A percentile compares a stretch with the other conserved stretches of the same genome.
Conservation (phyloP, 2,797 vertebrate genomes). For the Telmatherina bonti region DNA sequence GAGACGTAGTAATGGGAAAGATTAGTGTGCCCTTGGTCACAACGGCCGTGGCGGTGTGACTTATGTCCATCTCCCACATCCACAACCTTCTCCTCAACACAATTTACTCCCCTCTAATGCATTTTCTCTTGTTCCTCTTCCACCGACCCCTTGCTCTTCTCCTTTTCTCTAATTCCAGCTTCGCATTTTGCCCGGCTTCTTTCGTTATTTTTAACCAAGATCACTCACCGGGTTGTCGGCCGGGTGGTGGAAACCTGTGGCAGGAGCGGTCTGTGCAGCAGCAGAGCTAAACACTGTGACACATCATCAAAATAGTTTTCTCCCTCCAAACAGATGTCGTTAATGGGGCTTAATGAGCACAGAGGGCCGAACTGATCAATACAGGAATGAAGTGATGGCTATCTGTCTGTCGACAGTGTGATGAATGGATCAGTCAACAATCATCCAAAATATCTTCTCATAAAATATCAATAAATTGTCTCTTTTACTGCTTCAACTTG, state of each 20-base stretch:
- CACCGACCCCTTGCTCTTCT: constrained; percentile 29
- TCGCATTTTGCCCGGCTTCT: constrained; percentile 14
- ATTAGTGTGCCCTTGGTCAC: constrained; percentile 99
- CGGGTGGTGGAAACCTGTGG: not conserved
- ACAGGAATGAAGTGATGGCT: constrained; percentile 20
- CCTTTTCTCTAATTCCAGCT: constrained; percentile 18
- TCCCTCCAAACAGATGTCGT: constrained; percentile 34
- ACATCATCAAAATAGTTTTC: constrained; percentile 29
- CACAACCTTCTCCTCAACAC: constrained; percentile 35
- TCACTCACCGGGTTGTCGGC: not conserved
- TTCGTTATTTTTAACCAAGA: constrained; percentile 7
- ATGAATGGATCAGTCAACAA: constrained; percentile 5
- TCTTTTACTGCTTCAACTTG: not conserved
- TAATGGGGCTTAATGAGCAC: constrained; percentile 55
- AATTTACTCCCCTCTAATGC: constrained; percentile 29
- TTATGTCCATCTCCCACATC: constrained; percentile 85
- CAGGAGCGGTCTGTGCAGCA: constrained; percentile 12
- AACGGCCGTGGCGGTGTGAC: constrained; percentile 90
- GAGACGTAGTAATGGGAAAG: constrained; percentile 97
- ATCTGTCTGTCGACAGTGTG: constrained; percentile 6
- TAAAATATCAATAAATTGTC: not conserved
- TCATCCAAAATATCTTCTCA: not conserved
- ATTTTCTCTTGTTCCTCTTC: constrained; percentile 32
- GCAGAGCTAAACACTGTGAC: constrained; percentile 6
- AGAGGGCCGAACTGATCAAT: constrained; percentile 39